Evolutionary conservation across 2,888 invertebrate genomes (phyloP), one percentile per base, ranked within the genome.

Genomic region (Trichacis sp.): DNA sequence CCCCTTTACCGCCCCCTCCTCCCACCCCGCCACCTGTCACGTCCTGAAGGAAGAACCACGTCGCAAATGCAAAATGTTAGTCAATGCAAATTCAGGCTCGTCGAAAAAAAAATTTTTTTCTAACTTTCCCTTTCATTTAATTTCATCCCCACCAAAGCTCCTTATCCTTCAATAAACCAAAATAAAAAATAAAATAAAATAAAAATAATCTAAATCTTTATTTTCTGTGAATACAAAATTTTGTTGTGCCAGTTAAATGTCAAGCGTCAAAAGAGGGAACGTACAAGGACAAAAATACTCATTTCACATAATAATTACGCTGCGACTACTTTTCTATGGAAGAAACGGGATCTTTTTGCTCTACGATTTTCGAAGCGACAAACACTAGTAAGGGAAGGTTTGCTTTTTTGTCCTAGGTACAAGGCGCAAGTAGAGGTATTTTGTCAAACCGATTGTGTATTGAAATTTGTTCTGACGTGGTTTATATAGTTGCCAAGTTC

Each of bases 1-100:
- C 89, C 85, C 91, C 91, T 85, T 93, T 91, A 82, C 91, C 89
- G 77, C 82, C 89, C 87, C 77, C 81, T 66, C 78, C 77, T 74
- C 79, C 79, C 78, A 77, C 77, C 81, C 81, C 83, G 77, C 77
- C 79, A 75, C 81, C 83, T 78, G 82, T 77, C 78, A 78, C 78
- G 74, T 82, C 83, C 84, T 84, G 77, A 72, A 81, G 83, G 81
- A 81, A 80, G 74, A 81, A 81, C 78, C 77, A 79, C 79, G 73
- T 81, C 78, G 80, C 77, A 77, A 74, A 75, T 75, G 77, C 74
- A 74, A 75, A 73, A 76, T 73, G 79, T 40, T 40, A 40, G 40
- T 40, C 40, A 5, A 40, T 40, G 40, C 40, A 40, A 36, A 12
- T 36, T 36, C 6, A 29, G 33, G n/a, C 33, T n/a, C 6, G n/a